These are phyloP conservation scores for Crocidura indochinensis DNA, from an alignment of 2,797 vertebrate species.

Conservation along the genomic window DNA sequence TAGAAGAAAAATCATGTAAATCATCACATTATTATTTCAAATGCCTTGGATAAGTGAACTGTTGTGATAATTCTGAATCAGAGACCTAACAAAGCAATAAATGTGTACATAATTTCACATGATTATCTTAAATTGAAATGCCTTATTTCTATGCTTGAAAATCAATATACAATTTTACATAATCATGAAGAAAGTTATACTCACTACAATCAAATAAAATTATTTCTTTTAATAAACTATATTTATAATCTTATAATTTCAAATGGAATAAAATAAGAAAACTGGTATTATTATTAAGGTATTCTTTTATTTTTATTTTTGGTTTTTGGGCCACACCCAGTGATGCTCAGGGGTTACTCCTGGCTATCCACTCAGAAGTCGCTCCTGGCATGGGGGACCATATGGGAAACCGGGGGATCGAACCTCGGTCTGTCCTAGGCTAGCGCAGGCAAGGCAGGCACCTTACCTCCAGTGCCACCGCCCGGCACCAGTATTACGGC, in stretches of 20 bases:
- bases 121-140: constrained; percentile 43
- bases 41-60: neutral
- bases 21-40: constrained; percentile 42
- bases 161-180: constrained; percentile 25
- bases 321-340: too few relatives aligned
- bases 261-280: constrained; percentile 6
- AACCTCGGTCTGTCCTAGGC: too few relatives aligned
- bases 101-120: neutral
- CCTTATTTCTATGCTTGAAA: neutral
- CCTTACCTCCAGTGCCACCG: too few relatives aligned
- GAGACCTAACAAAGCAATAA: constrained; percentile 9
- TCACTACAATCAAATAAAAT: constrained; percentile 29
- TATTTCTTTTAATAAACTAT: constrained; percentile 38
- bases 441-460: too few relatives aligned
- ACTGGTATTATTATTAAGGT: neutral
- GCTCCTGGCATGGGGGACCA: too few relatives aligned
- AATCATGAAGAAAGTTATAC: constrained; percentile 6
- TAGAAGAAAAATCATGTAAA: neutral
- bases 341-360: too few relatives aligned
- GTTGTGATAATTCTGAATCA: neutral
- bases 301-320: too few relatives aligned
- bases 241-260: neutral
- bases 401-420: too few relatives aligned
- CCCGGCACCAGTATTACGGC: too few relatives aligned
- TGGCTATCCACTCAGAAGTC: too few relatives aligned